These are phyloP conservation scores for Cataglyphis albicans DNA, from an alignment of 2,888 invertebrate species.

Conservation along the genomic window DNA sequence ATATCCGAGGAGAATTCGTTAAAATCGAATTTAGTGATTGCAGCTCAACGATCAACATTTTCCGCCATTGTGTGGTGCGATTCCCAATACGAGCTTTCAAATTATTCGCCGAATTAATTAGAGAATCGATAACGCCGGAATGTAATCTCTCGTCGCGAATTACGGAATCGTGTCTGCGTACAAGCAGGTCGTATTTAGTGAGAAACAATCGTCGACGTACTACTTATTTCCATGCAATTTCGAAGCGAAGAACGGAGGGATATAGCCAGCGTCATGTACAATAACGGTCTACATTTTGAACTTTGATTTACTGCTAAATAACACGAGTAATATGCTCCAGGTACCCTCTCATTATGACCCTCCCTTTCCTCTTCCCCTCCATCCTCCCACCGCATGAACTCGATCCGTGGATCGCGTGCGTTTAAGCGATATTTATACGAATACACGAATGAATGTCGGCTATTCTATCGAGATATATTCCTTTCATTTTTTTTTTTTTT, in stretches of 20 bases:
- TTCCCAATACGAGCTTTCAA: not conserved
- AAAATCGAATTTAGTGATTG: slow-evolving; percentile 9
- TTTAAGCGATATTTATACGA: slow-evolving; percentile 46
- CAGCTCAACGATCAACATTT: not conserved
- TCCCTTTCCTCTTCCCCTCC: not conserved
- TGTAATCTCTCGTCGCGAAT: not conserved
- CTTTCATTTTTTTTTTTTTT: not conserved
- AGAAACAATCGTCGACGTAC: not conserved
- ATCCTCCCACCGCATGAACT: not conserved
- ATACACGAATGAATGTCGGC: slow-evolving; percentile 12
- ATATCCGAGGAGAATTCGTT: slow-evolving; percentile 7
- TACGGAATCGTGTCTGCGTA: not conserved
- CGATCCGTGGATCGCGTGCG: slow-evolving; percentile 56
- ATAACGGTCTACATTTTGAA: slow-evolving; percentile 29
- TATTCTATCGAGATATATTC: not conserved
- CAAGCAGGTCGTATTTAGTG: not conserved
- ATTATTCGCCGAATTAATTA: slow-evolving; percentile 20
- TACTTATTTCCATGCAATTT: slow-evolving; percentile 33
- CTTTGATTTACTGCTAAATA: slow-evolving; percentile 47
- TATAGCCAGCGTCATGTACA: not conserved
- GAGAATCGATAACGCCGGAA: not conserved
- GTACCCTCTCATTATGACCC: slow-evolving; percentile 20
- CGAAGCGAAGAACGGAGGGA: not conserved
- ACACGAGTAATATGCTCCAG: slow-evolving; percentile 42
- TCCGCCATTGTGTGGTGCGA: not conserved